Evolutionary conservation across 2,113 vertebrate species (phyloP).

Genomic region (Eudyptes chrysolophus): DNA sequence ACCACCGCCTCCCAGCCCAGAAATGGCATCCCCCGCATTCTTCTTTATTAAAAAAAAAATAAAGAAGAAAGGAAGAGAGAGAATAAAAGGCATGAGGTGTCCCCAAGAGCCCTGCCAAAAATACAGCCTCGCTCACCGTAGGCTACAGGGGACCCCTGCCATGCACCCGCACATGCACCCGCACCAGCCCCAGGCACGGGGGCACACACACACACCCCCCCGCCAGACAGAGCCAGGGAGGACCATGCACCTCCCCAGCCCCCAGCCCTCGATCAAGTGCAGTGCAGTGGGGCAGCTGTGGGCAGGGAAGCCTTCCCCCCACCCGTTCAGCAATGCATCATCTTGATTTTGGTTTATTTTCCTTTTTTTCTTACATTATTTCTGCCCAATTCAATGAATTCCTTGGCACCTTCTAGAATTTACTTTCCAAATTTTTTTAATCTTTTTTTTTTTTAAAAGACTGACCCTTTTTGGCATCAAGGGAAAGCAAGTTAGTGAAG

Average conservation of each 20-base stretch:
- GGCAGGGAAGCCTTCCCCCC: background rate
- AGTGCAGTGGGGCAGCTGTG: conserved; percentile 18
- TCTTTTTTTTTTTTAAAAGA: background rate
- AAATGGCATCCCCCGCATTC: fast-evolving
- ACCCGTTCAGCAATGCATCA: background rate
- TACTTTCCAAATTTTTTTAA: background rate
- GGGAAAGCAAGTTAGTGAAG: background rate
- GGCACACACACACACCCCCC: too few species aligned
- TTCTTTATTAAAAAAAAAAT: background rate
- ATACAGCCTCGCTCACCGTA: background rate
- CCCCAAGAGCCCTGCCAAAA: background rate
- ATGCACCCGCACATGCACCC: background rate
- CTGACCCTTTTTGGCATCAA: conserved; percentile 27
- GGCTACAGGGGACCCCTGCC: background rate
- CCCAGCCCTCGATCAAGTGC: conserved; percentile 29
- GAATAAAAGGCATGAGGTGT: fast-evolving
- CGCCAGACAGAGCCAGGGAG: background rate
- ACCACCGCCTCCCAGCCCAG: background rate
- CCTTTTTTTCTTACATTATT: background rate
- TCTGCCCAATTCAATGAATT: background rate
- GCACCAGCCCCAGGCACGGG: fast-evolving
- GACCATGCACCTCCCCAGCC: background rate
- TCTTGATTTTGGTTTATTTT: background rate
- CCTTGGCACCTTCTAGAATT: background rate
- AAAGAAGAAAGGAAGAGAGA: background rate